Evolutionary conservation across 2,797 vertebrate species (phyloP).

Genomic region (Coendou prehensilis): DNA sequence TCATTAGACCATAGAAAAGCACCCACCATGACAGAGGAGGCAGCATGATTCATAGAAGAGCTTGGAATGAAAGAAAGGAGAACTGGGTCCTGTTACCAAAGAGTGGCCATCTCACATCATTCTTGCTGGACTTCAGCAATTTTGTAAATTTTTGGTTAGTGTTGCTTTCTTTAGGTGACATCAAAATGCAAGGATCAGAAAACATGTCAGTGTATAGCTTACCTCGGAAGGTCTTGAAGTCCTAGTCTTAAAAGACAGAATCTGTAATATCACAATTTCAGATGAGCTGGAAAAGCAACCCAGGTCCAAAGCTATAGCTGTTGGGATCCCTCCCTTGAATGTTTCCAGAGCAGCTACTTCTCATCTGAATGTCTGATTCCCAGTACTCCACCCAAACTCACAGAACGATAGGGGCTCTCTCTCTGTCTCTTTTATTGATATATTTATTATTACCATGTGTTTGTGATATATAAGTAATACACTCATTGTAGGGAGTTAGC

Average conservation of each 20-base stretch:
- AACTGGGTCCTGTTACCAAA: too few relatives aligned
- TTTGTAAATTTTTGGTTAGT: neutral
- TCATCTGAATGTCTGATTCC: neutral
- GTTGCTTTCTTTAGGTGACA: neutral
- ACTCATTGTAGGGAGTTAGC: neutral
- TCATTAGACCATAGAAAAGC: neutral
- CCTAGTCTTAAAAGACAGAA: neutral
- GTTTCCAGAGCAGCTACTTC: rapidly evolving
- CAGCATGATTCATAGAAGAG: neutral
- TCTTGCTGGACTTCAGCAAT: rapidly evolving
- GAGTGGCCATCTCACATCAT: rapidly evolving
- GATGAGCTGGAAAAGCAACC: neutral
- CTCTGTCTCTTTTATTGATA: neutral
- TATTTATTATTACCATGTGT: neutral
- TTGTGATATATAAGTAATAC: neutral
- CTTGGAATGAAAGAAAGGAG: neutral
- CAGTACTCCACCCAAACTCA: neutral
- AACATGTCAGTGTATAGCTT: rapidly evolving
- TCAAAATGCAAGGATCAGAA: neutral
- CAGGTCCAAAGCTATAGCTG: neutral
- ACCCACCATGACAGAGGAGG: too few relatives aligned
- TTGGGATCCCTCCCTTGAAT: neutral
- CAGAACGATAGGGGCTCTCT: neutral
- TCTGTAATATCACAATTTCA: neutral
- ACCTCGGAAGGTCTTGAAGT: neutral